Evolutionary conservation across 2,797 vertebrate genomes (phyloP), one percentile per base, ranked within the genome.

Genomic region (Gobio occitaniae): DNA sequence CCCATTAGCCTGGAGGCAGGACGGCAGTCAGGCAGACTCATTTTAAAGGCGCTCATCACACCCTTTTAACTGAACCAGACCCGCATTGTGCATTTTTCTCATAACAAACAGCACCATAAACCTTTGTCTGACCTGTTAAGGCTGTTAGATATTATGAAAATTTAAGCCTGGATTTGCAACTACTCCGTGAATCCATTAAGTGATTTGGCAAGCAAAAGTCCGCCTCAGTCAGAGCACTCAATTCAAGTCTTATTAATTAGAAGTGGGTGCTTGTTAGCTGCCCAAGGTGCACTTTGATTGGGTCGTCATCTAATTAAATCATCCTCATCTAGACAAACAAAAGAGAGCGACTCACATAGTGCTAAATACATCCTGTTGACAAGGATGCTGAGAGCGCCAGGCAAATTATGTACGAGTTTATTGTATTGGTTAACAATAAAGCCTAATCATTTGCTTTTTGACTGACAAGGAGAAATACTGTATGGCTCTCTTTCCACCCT

Each of bases 1-100:
- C 91, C 89, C 91, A 93, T 93, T 93, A 92, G 90, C 90, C 93
- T 91, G 6, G 84, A 92, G 92, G 92, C 93, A 52, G 32, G 80
- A 83, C 41, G 52, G 82, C 84, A 83, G 80, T 68, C 78, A 74
- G 80, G 78, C 82, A 86, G 79, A 89, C 89, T 12, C 88, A 80
- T 72, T 87, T 61, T 36, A 89, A 87, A 90, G 88, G 87, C 88
- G 21, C 76, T 85, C 74, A 70, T 78, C 68, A 47, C 87, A 83
- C 75, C 29, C 69, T 70, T 80, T 83, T 85, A 88, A 83, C 74
- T 65, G 50, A 84, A 70, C 52, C 56, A 78, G 75, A 78, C 74
- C 79, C 59, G 71, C 70, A 4, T 41, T 1, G 50, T 52, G n/a
- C 12, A 44, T 78, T 66, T 78, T 21, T 59, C 50, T 38, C 10